Percentiles rank a stretch among this genome's conserved stretches.
Evolutionary conservation across 2,888 invertebrate species (phyloP).

Genomic region (Lasius fuliginosus): DNA sequence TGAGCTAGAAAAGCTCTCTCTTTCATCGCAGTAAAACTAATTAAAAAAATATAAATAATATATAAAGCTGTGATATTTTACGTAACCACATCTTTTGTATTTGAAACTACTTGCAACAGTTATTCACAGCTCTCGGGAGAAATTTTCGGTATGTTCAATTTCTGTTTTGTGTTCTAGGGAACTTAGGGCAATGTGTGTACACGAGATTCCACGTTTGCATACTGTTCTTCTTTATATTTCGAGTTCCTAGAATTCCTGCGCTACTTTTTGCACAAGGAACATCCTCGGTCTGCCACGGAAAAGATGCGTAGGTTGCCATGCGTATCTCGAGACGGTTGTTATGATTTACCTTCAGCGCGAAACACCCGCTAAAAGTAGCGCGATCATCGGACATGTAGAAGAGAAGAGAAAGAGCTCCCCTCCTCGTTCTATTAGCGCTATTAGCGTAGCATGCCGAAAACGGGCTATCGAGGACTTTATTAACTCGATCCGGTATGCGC

Average conservation of each 20-base stretch:
- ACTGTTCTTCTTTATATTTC: slow-evolving; percentile 14
- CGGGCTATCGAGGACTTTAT: slow-evolving; percentile 57
- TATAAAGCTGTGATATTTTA: neutral
- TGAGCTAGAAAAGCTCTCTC: neutral
- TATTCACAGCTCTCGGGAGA: neutral
- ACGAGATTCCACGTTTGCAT: slow-evolving; percentile 6
- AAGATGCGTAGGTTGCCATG: slow-evolving; percentile 1
- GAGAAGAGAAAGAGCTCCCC: slow-evolving; percentile 9
- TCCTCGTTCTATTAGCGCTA: neutral
- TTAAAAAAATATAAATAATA: neutral
- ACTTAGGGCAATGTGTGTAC: neutral
- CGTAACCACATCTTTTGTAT: neutral
- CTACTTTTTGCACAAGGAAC: slow-evolving; percentile 5
- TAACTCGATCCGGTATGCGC: slow-evolving; percentile 59
- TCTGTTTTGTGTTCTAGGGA: neutral
- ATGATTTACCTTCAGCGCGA: slow-evolving; percentile 38
- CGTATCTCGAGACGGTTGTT: slow-evolving; percentile 46
- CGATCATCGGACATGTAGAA: slow-evolving; percentile 26
- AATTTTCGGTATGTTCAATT: neutral
- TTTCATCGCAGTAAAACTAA: neutral
- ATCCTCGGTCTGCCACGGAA: neutral
- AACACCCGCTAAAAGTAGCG: slow-evolving; percentile 22
- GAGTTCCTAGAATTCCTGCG: slow-evolving; percentile 12
- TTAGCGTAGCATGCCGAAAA: slow-evolving; percentile 24
- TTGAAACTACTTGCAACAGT: neutral